Evolutionary conservation across 2,888 invertebrate genomes (phyloP), one percentile per base, ranked within the genome.

Genomic region (Megamerina dolium): DNA sequence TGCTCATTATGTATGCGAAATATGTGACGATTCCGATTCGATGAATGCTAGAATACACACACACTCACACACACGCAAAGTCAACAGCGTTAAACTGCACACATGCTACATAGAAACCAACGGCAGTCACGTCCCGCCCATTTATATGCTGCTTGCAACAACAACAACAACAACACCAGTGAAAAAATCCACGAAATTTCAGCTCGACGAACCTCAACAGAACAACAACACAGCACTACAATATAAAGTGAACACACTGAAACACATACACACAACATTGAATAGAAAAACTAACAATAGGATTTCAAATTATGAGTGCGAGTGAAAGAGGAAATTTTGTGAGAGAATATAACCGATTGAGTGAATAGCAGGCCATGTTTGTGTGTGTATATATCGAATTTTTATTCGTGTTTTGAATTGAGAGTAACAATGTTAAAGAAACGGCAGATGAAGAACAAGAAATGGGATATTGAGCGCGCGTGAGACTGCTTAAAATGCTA

Each of bases 41-140:
- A 50, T 49, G 49, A 46, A 50, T 23, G 43, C 31, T 36, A 31
- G 32, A 34, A 30, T 34, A n/a, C n/a, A 26, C 41, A 17, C 26
- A 31, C 35, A 23, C 13, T 23, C 31, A 32, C 27, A 42, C 30
- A 6, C 37, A 31, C 5, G 18, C 36, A 36, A 14, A 13, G n/a
- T 10, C 27, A 12, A n/a, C 23, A 8, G 23, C 26, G 42, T 37
- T 14, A 13, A 45, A 19, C 32, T 38, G 40, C 45, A 44, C 40
- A 36, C 32, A 50, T 42, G 37, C 48, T 45, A 47, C 43, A 43
- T 41, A 44, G 38, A 45, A 45, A 41, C 52, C 48, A 44, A 41
- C 46, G 50, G 55, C 56, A 66, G 72, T 72, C 72, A 72, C 72
- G 72, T 72, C 72, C 72, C 72, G 72, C 72, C 72, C 72, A 72